phyloP scores from a whole-genome alignment of 2,797 vertebrate species.

The Myoxocephalus aenaeus region DNA sequence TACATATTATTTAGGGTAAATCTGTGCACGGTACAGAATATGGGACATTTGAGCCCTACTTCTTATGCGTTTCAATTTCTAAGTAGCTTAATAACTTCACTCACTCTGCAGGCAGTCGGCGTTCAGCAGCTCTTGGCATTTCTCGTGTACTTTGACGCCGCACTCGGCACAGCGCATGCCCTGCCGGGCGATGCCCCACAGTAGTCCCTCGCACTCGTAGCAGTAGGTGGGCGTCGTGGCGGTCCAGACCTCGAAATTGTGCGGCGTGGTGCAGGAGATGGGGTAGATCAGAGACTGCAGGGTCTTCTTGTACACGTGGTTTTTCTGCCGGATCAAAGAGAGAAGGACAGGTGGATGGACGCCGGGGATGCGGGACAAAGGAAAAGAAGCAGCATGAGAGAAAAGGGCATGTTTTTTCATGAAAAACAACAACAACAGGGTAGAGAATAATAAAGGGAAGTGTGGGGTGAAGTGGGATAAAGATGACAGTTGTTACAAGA shows the following conservation, averaged over 20 bases:
- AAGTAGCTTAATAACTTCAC: constrained; percentile 36
- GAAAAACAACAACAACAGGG: background rate
- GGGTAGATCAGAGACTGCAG: constrained; percentile 98
- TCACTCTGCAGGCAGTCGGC: constrained; percentile 95
- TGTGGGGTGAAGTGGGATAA: background rate
- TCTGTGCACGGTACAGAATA: background rate
- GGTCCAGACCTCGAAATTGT: constrained; percentile 97
- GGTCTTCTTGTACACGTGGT: constrained; percentile 95
- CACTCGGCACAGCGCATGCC: constrained; percentile 97
- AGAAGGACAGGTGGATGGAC: background rate
- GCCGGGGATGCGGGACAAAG: background rate
- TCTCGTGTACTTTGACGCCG: constrained; percentile 98
- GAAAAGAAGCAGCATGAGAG: background rate
- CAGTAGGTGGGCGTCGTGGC: constrained; percentile 98
- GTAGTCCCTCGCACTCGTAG: constrained; percentile 96
- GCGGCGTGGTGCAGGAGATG: constrained; percentile 97
- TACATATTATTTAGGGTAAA: background rate
- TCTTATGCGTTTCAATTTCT: background rate
- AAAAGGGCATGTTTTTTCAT: background rate
- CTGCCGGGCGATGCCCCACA: constrained; percentile 97
- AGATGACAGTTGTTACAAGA: background rate
- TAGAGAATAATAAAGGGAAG: background rate
- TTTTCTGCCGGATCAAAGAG: constrained; percentile 84
- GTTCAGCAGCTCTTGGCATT: constrained; percentile 97
- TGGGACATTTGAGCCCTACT: background rate